Conservation (phyloP, 2,888 invertebrate species). For the Luperina nickerlii region DNA sequence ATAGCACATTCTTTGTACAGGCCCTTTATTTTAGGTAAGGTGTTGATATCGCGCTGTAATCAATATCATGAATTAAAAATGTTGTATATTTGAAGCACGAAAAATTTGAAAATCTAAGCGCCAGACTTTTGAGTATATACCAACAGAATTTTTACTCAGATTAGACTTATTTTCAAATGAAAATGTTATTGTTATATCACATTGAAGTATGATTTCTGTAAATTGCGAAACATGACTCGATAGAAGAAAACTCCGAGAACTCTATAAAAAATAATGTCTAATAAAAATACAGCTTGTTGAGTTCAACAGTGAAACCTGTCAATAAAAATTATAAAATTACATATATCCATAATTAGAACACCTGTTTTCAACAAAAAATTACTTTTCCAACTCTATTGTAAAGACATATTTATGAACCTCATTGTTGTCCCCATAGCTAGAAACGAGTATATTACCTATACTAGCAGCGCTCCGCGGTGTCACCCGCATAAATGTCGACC, state of each 20-base stretch:
- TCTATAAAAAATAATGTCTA: neutral
- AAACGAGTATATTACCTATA: too few species aligned
- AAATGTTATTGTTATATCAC: neutral
- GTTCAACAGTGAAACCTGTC: neutral
- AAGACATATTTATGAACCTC: neutral
- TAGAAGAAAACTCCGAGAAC: neutral
- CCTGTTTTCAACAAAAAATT: neutral
- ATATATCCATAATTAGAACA: neutral
- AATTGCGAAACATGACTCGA: neutral
- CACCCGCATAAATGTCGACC: too few species aligned
- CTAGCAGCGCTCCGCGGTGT: too few species aligned
- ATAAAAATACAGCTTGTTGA: neutral
- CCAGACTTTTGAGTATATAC: neutral
- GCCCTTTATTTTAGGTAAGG: slow-evolving; percentile 76
- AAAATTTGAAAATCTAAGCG: neutral
- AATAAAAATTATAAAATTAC: neutral
- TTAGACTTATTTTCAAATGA: neutral
- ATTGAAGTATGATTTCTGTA: neutral
- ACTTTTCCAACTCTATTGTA: neutral
- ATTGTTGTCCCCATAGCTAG: neutral
- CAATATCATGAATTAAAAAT: slow-evolving; percentile 53
- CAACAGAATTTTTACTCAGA: neutral
- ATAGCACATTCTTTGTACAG: slow-evolving; percentile 78
- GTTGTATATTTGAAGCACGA: neutral
- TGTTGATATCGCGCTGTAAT: slow-evolving; percentile 64